A percentile compares a stretch with the other conserved stretches of the same genome.
phyloP scores from a whole-genome alignment of 2,113 vertebrate genomes.

The Cephalophus harveyi region DNA sequence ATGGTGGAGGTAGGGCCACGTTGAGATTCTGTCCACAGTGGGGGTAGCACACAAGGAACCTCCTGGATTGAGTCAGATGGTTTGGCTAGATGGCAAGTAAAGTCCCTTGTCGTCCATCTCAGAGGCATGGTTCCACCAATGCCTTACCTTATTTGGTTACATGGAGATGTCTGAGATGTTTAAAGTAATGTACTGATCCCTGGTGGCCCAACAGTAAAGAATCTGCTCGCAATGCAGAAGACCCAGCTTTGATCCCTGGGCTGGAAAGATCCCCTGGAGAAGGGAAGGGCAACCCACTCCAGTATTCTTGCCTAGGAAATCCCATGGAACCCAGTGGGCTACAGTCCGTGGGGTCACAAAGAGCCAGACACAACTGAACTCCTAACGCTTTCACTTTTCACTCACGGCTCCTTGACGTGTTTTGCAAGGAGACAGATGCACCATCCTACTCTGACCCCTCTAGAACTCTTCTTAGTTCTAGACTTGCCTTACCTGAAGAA shows the following conservation, averaged over 20 bases:
- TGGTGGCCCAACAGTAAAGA: background rate
- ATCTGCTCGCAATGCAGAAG: background rate
- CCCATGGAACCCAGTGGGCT: background rate
- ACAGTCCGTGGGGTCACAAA: background rate
- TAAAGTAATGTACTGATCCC: background rate
- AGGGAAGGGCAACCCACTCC: background rate
- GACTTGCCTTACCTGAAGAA: background rate
- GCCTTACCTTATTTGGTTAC: background rate
- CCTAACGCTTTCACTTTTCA: background rate
- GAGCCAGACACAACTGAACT: rapidly evolving
- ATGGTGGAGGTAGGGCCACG: too few species aligned
- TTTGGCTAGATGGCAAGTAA: background rate
- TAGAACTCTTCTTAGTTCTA: background rate
- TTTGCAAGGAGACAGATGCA: background rate
- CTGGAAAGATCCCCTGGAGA: background rate
- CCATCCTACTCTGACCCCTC: background rate
- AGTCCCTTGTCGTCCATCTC: background rate
- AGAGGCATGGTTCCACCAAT: background rate
- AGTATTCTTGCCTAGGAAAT: background rate
- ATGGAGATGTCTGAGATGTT: background rate
- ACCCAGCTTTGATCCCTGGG: background rate
- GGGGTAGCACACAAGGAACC: background rate
- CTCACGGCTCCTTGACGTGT: background rate
- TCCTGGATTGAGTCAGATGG: background rate
- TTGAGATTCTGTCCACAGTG: background rate